Base-by-base conservation (phyloP, 2,888 invertebrate species). In the Tromatobia lineatoria region DNA sequence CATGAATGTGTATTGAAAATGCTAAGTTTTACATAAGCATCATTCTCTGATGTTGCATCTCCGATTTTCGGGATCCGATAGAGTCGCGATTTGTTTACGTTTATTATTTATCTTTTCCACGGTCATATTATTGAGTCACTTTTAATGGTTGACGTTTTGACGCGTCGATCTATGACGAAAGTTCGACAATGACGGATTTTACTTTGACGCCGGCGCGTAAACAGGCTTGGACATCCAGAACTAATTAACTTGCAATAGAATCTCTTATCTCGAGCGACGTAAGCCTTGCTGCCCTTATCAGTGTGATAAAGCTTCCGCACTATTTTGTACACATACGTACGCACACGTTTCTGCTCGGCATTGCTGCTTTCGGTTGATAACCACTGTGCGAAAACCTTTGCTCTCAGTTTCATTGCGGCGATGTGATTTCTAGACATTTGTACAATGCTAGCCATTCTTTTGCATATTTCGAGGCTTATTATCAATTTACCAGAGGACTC, bases 201-300 rank as follows among this genome's bases (percentile, higher is more conserved):
- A 11, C 18, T 42, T 42, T 1, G 13, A 38, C 20, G 42, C 45
- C 34, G 45, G 8, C 4, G 47, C 47, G 47, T 66, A 66, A 45
- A 66, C 66, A 66, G 3, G 38, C 23, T 25, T 13, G 47, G 25
- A 45, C 20, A 42, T 42, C 13, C 7, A 11, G 25, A 59, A 54
- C 23, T 52, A 76, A 80, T 73, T 38, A 52, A 83, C 74, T 74
- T 29, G 29, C 20, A 61, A 80, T 81, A 69, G 70, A 85, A 86
- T 86, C 75, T 82, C 81, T 87, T 87, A 85, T 87, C 86, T 75
- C 47, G 57, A 15, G 59, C 67, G 34, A 25, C 15, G 73, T 66
- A 81, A 80, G 75, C 59, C 61, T 57, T 42, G 23, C 25, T 23
- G 71, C 64, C 79, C 86, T 87, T 87, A 87, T 87, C 87, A 84